phyloP scores from a whole-genome alignment of 1,140 invertebrate species.

The Ooceraea biroi region DNA sequence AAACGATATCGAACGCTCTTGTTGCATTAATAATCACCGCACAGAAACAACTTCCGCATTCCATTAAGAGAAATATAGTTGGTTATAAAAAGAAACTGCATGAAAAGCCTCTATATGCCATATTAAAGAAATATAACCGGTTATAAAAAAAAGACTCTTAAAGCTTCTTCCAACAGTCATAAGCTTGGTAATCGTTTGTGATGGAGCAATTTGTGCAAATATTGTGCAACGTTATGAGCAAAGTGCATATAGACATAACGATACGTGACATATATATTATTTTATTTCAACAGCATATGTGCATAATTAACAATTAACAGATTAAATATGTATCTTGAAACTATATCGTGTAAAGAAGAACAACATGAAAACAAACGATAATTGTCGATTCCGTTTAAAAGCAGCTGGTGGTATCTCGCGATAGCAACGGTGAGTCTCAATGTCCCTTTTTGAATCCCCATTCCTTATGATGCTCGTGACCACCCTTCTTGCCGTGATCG shows the following conservation, averaged over 20 bases:
- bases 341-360: neutral
- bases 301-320: conserved; percentile 21
- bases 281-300: conserved; percentile 50
- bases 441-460: conserved; percentile 71
- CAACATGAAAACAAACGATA: conserved; percentile 7
- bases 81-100: neutral
- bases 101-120: neutral
- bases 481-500: conserved; percentile 77
- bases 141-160: neutral
- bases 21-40: neutral
- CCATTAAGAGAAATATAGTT: neutral
- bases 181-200: neutral
- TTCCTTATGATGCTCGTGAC: conserved; percentile 73
- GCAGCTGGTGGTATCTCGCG: conserved; percentile 61
- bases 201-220: neutral
- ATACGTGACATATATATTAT: neutral
- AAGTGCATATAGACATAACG: neutral
- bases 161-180: neutral
- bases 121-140: neutral
- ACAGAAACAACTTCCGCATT: neutral
- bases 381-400: conserved; percentile 13
- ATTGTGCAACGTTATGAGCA: neutral
- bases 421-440: conserved; percentile 18
- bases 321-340: neutral
- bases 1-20: neutral